Conservation (phyloP, 2,888 invertebrate species). For the Gibbula magus region DNA sequence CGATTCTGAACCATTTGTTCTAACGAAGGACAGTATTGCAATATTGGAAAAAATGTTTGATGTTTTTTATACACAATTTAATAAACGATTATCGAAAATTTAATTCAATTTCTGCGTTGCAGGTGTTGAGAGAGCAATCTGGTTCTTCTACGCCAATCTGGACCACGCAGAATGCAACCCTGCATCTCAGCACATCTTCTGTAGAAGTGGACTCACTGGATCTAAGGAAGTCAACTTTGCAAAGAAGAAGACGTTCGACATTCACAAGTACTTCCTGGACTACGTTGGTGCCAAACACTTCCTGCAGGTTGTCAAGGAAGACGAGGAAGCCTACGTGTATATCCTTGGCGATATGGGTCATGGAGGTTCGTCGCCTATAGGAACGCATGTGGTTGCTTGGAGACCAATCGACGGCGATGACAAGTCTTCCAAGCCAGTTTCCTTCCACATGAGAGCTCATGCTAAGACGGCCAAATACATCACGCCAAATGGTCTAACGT, state of each 20-base stretch:
- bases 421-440: not conserved
- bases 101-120: not conserved
- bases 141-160: conserved; percentile 55
- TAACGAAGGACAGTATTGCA: too few relatives aligned
- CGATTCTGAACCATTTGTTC: too few relatives aligned
- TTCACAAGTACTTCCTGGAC: conserved; percentile 46
- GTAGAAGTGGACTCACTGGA: conserved; percentile 53
- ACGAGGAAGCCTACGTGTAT: conserved; percentile 49
- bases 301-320: conserved; percentile 45
- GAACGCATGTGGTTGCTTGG: conserved; percentile 56
- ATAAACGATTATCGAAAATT: too few relatives aligned
- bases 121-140: conserved; percentile 46
- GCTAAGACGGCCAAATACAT: not conserved
- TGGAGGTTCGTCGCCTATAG: not conserved
- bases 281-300: conserved; percentile 49
- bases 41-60: too few relatives aligned
- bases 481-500: not conserved
- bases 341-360: conserved; percentile 36
- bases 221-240: conserved; percentile 42
- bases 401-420: conserved; percentile 42
- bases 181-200: conserved; percentile 42
- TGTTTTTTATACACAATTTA: too few relatives aligned
- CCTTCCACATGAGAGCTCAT: not conserved
- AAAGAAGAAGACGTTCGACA: conserved; percentile 52
- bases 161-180: conserved; percentile 32